Evolutionary conservation across 2,797 vertebrate genomes (phyloP), one percentile per base, ranked within the genome.

Genomic region (Chrysocyon brachyurus): DNA sequence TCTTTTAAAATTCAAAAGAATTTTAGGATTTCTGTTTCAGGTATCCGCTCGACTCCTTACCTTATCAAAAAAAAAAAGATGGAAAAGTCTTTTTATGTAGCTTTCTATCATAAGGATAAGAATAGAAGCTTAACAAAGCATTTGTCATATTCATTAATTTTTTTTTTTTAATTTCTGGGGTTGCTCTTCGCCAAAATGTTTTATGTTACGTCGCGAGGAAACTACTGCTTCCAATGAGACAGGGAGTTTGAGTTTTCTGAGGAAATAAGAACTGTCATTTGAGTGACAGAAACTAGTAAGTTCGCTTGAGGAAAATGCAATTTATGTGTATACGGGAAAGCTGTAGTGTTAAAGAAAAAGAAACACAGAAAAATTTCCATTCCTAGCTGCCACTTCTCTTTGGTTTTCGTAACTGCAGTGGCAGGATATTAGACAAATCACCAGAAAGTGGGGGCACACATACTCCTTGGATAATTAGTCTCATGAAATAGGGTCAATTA

Each of bases 61-160:
- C 90, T 94, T 90, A 83, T 86, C 90, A 75, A 87, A 90, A 89
- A 81, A 49, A 86, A 82, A 21, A 59, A 36, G 57, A 63, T 21
- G 24, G 2, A 73, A 87, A 66, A 64, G 31, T 52, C 57, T 57
- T 90, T 63, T 78, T 16, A 63, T 16, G 49, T 68, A 81, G 24
- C 2, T 95, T 95, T 63, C 22, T 84, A 73, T 77, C n/a, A 61
- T 75, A 77, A 70, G 8, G 14, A 12, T 93, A 95, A 94, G 16
- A 94, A 87, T 17, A 81, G 14, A 91, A 31, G 24, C 24, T 28
- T 90, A 84, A 92, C 78, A 46, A 96, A 78, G 21, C 12, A 90
- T 83, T 81, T 92, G 17, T 21, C 16, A 59, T 95, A 33, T 63
- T 54, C 33, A 77, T 73, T 92, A 79, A 22, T 26, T 70, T 28